Percentiles rank a stretch among this genome's conserved stretches.
phyloP scores from a whole-genome alignment of 92 coral and sea anemone genomes.

The Actinernus sp. region DNA sequence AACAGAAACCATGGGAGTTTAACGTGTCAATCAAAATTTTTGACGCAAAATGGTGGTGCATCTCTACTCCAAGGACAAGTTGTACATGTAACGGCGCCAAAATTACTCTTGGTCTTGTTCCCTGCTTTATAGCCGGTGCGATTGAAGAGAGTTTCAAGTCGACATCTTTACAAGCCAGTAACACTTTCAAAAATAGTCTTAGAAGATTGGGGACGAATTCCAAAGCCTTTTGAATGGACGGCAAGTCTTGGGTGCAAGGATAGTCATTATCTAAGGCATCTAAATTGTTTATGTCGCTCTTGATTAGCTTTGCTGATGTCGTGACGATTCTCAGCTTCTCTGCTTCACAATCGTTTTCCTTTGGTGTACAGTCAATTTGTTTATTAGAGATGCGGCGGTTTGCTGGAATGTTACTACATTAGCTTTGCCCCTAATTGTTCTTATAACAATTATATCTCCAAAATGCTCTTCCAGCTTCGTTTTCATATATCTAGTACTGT shows the following conservation, averaged over 20 bases:
- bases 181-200: background rate
- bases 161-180: background rate
- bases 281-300: background rate
- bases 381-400: too few relatives aligned
- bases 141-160: background rate
- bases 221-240: background rate
- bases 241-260: background rate
- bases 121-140: background rate
- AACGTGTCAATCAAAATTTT: background rate
- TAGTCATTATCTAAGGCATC: background rate
- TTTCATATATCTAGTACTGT: too few relatives aligned
- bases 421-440: too few relatives aligned
- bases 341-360: too few relatives aligned
- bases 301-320: background rate
- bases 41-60: background rate
- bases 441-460: too few relatives aligned
- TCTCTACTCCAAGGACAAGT: background rate
- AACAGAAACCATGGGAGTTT: background rate
- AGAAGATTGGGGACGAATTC: background rate
- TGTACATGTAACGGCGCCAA: background rate
- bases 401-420: too few relatives aligned
- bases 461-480: too few relatives aligned
- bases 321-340: constrained; percentile 3
- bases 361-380: too few relatives aligned
- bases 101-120: background rate